Percentiles rank a stretch among this genome's conserved stretches.
Conservation (phyloP, 2,888 invertebrate species). For the Alentia gelatinosa region DNA sequence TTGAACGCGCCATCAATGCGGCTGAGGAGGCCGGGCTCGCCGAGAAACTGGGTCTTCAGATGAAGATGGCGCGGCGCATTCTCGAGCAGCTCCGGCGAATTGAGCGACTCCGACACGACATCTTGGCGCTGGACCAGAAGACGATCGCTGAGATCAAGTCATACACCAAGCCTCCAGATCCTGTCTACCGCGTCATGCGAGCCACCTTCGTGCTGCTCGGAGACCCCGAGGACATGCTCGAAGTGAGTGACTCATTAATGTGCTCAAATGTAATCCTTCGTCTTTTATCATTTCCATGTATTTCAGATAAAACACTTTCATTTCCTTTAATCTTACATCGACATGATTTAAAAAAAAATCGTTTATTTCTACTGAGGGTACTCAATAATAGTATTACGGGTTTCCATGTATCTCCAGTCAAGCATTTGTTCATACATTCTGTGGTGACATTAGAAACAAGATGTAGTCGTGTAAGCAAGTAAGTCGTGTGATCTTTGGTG, state of each 20-base stretch:
- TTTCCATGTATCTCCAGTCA: too few relatives aligned
- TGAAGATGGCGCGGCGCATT: conserved; percentile 58
- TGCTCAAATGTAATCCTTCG: too few relatives aligned
- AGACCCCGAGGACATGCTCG: conserved; percentile 59
- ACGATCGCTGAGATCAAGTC: conserved; percentile 77
- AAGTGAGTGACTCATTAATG: conserved; percentile 53
- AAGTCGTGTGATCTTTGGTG: too few relatives aligned
- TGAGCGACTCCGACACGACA: conserved; percentile 67
- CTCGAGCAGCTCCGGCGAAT: conserved; percentile 58
- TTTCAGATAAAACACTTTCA: too few relatives aligned
- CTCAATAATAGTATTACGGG: too few relatives aligned
- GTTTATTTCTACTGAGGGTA: too few relatives aligned
- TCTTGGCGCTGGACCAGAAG: conserved; percentile 75
- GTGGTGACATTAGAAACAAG: too few relatives aligned
- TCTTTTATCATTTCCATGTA: too few relatives aligned
- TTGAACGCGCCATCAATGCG: conserved; percentile 52
- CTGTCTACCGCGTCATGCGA: conserved; percentile 73
- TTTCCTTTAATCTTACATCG: too few relatives aligned
- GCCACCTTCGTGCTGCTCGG: conserved; percentile 76
- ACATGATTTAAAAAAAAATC: too few relatives aligned
- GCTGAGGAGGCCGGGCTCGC: conserved; percentile 53
- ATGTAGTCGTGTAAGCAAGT: too few relatives aligned
- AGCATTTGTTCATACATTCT: too few relatives aligned
- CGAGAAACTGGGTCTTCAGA: conserved; percentile 56
- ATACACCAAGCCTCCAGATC: conserved; percentile 75